Conservation (phyloP, 2,113 vertebrate species). For the Oryzias celebensis region DNA sequence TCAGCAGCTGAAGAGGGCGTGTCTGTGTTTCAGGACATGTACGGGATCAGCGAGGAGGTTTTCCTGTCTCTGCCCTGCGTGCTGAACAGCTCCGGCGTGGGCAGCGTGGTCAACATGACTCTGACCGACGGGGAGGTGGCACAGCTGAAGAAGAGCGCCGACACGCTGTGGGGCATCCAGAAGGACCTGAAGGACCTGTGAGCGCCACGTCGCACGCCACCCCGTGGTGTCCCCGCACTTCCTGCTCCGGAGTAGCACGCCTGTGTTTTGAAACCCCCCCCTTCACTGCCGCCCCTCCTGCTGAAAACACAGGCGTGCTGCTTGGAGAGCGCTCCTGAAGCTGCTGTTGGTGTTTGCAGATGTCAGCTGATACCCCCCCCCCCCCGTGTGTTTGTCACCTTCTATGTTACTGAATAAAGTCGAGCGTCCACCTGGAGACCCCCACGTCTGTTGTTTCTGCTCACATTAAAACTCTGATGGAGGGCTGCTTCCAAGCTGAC, state of each 20-base stretch:
- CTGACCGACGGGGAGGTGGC: slow-evolving; percentile 86
- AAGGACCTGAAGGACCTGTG: slow-evolving; percentile 92
- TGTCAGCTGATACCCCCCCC: not conserved
- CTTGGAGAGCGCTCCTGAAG: not conserved
- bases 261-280: slow-evolving; percentile 4
- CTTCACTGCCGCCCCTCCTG: too few relatives aligned
- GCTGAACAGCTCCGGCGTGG: slow-evolving; percentile 83
- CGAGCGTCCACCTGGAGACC: too few relatives aligned
- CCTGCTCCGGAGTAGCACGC: slow-evolving; percentile 10
- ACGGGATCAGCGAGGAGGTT: slow-evolving; percentile 89
- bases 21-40: slow-evolving; percentile 81
- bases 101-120: slow-evolving; percentile 91
- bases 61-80: slow-evolving; percentile 94
- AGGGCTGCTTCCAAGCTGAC: too few relatives aligned
- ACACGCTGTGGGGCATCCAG: slow-evolving; percentile 93
- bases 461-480: too few relatives aligned
- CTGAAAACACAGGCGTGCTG: not conserved
- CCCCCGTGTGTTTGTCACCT: too few relatives aligned
- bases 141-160: slow-evolving; percentile 89
- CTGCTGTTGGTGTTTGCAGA: not conserved
- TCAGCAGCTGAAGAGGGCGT: not conserved
- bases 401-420: too few relatives aligned
- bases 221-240: slow-evolving; percentile 2
- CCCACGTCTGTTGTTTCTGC: too few relatives aligned
- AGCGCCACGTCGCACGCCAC: not conserved